A percentile compares a stretch with the other conserved stretches of the same genome.
Evolutionary conservation across 1,140 invertebrate species (phyloP).

Genomic region (Ostrea denselamellosa): DNA sequence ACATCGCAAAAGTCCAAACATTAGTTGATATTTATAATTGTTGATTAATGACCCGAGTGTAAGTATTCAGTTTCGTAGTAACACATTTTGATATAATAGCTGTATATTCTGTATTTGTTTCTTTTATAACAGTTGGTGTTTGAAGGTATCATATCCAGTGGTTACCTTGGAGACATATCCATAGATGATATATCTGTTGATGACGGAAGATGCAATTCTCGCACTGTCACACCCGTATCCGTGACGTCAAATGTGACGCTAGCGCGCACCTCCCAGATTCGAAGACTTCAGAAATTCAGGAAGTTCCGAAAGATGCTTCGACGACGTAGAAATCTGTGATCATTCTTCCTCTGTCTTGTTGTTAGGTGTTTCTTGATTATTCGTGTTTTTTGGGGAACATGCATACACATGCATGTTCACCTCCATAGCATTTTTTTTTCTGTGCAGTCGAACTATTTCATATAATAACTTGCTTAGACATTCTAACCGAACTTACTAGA

Average conservation of each 20-base stretch:
- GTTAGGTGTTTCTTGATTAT: neutral
- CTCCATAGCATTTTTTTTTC: too few species aligned
- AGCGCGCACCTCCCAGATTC: neutral
- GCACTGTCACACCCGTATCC: conserved; percentile 35
- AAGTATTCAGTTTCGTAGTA: too few species aligned
- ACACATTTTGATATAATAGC: too few species aligned
- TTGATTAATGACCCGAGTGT: too few species aligned
- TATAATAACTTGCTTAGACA: too few species aligned
- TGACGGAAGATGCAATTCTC: conserved; percentile 59
- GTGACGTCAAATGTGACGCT: conserved; percentile 14
- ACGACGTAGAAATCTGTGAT: conserved; percentile 35
- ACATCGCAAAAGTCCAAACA: too few species aligned
- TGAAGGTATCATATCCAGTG: conserved; percentile 59
- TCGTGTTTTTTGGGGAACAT: neutral
- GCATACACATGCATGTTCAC: too few species aligned
- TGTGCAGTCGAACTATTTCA: too few species aligned
- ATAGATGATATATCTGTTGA: conserved; percentile 77
- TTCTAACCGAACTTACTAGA: too few species aligned
- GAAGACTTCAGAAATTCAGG: conserved; percentile 43
- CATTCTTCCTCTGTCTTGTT: neutral
- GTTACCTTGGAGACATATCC: conserved; percentile 70
- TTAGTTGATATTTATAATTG: too few species aligned
- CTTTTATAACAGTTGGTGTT: conserved; percentile 60
- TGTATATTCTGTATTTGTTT: neutral
- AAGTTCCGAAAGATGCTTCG: conserved; percentile 48